These are phyloP conservation scores for Dissostichus mawsoni DNA, from an alignment of 2,113 vertebrate genomes.

Conservation along the genomic window DNA sequence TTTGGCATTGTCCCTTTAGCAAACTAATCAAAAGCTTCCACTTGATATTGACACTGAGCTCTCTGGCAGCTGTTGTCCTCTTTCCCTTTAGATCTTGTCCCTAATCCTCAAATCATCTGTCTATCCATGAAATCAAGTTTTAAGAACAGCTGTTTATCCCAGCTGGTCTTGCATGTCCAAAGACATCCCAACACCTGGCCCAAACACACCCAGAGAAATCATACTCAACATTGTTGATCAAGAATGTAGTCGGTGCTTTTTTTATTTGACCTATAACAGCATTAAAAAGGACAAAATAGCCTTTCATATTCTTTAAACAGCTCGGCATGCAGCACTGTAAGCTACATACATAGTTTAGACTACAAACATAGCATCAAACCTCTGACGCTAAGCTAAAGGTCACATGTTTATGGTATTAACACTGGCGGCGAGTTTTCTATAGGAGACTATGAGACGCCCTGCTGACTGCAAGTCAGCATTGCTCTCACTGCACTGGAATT, in stretches of 20 bases:
- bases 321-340: background rate
- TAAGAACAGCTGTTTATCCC: conserved; percentile 66
- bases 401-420: conserved; percentile 34
- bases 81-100: conserved; percentile 15
- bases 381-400: conserved; percentile 30
- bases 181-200: conserved; percentile 47
- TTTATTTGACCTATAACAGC: background rate
- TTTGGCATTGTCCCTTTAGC: conserved; percentile 30
- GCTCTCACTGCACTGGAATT: conserved; percentile 54
- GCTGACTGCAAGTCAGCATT: conserved; percentile 41
- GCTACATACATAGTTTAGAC: background rate
- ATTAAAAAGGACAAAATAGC: background rate
- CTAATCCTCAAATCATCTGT: conserved; percentile 26
- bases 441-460: conserved; percentile 33
- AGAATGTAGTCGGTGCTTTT: conserved; percentile 15
- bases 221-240: conserved; percentile 19
- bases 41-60: conserved; percentile 35
- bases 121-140: conserved; percentile 22
- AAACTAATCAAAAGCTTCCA: conserved; percentile 49
- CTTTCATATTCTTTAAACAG: background rate
- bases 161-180: conserved; percentile 28
- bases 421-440: background rate
- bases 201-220: conserved; percentile 32
- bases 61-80: conserved; percentile 44
- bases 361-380: conserved; percentile 12